These are phyloP conservation scores for Dicrostonyx torquatus DNA, from an alignment of 2,797 vertebrate species.

Conservation along the genomic window DNA sequence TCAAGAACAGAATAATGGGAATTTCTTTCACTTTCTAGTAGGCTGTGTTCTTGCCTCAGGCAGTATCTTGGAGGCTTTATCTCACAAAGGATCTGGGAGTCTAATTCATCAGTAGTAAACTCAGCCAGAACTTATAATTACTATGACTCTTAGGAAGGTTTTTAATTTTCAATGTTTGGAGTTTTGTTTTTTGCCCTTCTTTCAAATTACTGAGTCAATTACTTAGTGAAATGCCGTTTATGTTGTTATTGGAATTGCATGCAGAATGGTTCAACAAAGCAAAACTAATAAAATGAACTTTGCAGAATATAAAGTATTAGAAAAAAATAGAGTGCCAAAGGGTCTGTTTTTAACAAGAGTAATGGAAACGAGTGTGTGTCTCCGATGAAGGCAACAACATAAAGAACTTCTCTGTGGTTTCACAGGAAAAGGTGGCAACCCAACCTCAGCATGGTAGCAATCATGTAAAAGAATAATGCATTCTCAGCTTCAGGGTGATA, in stretches of 20 bases:
- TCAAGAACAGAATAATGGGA: neutral
- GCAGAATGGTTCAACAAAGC: neutral
- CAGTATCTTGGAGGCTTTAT: neutral
- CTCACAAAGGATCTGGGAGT: neutral
- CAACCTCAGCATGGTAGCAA: conserved; percentile 82
- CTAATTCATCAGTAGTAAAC: neutral
- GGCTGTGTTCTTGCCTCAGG: neutral
- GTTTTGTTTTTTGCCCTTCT: neutral
- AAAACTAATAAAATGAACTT: conserved; percentile 49
- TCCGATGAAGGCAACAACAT: conserved; percentile 45
- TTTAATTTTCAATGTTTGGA: neutral
- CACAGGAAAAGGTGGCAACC: conserved; percentile 80
- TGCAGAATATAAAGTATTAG: conserved; percentile 33
- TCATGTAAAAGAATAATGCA: conserved; percentile 83
- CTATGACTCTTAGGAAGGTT: neutral
- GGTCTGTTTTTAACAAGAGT: conserved; percentile 60
- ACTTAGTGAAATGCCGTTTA: neutral
- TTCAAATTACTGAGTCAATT: conserved; percentile 14
- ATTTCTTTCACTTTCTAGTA: neutral
- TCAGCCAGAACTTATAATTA: neutral
- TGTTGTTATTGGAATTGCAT: neutral
- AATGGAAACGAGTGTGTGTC: conserved; percentile 47
- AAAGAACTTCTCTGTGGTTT: conserved; percentile 75
- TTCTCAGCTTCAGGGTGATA: conserved; percentile 82
- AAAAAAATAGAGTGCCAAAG: conserved; percentile 61